Evolutionary conservation across 2,113 vertebrate genomes (phyloP).

Genomic region (Protomyctophum bolini): DNA sequence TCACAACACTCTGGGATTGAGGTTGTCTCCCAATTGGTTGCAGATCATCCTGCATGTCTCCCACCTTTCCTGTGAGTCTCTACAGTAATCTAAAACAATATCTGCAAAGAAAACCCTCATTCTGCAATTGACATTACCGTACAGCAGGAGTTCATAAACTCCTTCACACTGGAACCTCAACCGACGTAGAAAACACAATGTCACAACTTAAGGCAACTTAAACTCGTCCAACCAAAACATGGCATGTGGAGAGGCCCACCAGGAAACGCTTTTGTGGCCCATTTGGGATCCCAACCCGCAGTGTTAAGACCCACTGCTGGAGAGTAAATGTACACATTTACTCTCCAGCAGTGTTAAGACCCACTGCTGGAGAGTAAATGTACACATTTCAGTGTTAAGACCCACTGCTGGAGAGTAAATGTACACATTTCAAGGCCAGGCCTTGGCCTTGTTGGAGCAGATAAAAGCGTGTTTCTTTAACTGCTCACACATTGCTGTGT

Average conservation of each 20-base stretch:
- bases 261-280: conserved; percentile 44
- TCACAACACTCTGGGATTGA: no score
- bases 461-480: conserved; percentile 64
- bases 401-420: conserved; percentile 35
- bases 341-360: no score
- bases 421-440: conserved; percentile 43
- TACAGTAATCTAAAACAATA: no score
- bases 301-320: conserved; percentile 44
- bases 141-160: conserved; percentile 9
- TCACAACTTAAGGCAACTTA: conserved; percentile 17
- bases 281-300: conserved; percentile 25
- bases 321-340: conserved; percentile 21
- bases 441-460: conserved; percentile 39
- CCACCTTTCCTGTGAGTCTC: no score
- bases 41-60: no score
- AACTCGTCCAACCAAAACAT: conserved; percentile 45
- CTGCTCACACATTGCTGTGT: conserved; percentile 65
- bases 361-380: conserved; percentile 35
- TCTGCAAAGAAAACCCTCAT: conserved; percentile 3
- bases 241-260: conserved; percentile 50
- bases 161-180: conserved; percentile 31
- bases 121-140: conserved; percentile 36
- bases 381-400: conserved; percentile 37
- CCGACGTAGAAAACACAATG: conserved; percentile 38
- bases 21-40: no score